Evolutionary conservation across 1,140 invertebrate genomes (phyloP), one percentile per base, ranked within the genome.

Genomic region (Pomacea maculata): DNA sequence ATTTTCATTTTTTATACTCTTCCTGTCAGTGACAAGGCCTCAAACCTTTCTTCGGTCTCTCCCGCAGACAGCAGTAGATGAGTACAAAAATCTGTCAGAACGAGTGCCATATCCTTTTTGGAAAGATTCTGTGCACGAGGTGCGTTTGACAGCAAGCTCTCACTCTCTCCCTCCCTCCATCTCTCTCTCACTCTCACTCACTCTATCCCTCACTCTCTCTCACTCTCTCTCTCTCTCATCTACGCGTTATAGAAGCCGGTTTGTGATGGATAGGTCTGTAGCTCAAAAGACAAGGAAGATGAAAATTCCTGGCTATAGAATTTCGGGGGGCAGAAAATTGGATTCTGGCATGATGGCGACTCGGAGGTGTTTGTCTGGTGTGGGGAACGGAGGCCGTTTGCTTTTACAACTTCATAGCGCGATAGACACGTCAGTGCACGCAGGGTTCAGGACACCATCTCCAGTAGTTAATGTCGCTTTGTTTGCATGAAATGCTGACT

Each of bases 291-390:
- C 77, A 78, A 78, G 77, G 65, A 12, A 78, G 77, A 78, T 78
- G 77, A 71, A 78, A 67, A 78, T 78, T 78, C 77, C 67, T 78
- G 65, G 65, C 77, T 45, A 64, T 78, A 78, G 65, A 71, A 71
- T 78, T 78, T 78, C 77, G 77, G 65, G 65, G 55, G 65, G 11
- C 77, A 78, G 77, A 78, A 78, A 78, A 78, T 78, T 78, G 77
- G 65, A 78, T 78, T 68, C 77, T 70, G 77, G 65, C 77, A 78
- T 54, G 9, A 25, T 34, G 75, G 54, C 54, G 14, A n/a, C 45
- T 70, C 6, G 3, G 77, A 57, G 45, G 61, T 77, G 75, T 77
- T 77, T 77, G 75, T 52, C 15, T 52, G 64, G 15, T 17, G 64
- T 11, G 10, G 4, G 64, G 54, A 61, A 67, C 52, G 75, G 29